A percentile compares a stretch with the other conserved stretches of the same genome.
Evolutionary conservation across 2,113 vertebrate species (phyloP).

Genomic region (Greenwoodochromis staneri): DNA sequence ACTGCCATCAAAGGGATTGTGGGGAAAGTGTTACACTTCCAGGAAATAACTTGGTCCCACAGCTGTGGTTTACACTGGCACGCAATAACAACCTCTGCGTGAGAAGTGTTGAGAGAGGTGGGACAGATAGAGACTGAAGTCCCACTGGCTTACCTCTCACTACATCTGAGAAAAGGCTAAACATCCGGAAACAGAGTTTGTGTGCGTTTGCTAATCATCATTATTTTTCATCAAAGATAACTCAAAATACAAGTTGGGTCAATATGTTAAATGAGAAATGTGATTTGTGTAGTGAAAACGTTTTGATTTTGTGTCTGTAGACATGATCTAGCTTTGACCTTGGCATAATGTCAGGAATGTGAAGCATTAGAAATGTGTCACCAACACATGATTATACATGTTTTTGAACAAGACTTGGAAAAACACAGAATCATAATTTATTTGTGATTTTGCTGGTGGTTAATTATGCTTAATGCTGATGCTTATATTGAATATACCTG

Average conservation of each 20-base stretch:
- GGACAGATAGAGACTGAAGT: background rate
- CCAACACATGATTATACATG: background rate
- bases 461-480: accelerated
- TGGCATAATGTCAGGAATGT: background rate
- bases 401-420: background rate
- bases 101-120: background rate
- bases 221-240: background rate
- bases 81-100: background rate
- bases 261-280: background rate
- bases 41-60: background rate
- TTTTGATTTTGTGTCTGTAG: background rate
- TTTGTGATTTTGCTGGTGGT: background rate
- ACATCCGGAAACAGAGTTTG: background rate
- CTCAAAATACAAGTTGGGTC: background rate
- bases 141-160: background rate
- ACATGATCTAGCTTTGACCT: background rate
- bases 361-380: background rate
- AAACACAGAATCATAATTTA: background rate
- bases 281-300: accelerated
- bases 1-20: background rate
- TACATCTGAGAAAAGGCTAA: background rate
- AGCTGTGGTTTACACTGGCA: background rate
- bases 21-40: background rate
- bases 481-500: background rate
- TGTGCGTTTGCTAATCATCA: accelerated